Percentiles rank a stretch among this genome's conserved stretches.
phyloP scores from a whole-genome alignment of 2,797 vertebrate species.

The Eleutherodactylus coqui region DNA sequence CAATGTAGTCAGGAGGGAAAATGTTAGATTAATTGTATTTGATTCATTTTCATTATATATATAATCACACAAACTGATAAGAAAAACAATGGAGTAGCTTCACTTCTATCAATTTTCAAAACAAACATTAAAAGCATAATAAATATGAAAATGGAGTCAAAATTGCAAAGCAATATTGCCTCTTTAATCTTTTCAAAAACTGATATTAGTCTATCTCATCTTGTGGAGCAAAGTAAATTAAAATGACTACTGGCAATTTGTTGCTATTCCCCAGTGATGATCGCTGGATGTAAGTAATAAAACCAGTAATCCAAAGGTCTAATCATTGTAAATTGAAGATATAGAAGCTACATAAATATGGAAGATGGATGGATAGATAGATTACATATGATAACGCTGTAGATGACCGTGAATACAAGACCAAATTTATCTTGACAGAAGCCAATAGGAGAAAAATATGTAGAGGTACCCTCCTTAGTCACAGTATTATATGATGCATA shows the following conservation, averaged over 20 bases:
- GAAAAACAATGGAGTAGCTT: not conserved
- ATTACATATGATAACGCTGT: too few species aligned
- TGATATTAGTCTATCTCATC: not conserved
- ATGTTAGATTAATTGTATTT: not conserved
- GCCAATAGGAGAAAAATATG: too few species aligned
- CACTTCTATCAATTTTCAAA: not conserved
- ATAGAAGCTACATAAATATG: not conserved
- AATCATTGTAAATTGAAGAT: not conserved
- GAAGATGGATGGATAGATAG: too few species aligned
- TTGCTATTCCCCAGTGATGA: not conserved
- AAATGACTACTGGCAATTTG: not conserved
- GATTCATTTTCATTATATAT: not conserved
- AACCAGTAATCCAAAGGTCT: not conserved
- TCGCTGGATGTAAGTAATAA: not conserved
- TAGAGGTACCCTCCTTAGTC: too few species aligned
- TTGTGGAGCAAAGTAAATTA: not conserved
- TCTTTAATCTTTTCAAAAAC: conserved; percentile 14
- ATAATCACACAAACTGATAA: not conserved
- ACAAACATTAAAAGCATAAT: not conserved
- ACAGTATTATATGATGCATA: too few species aligned
- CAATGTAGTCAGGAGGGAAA: not conserved
- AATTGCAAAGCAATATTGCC: not conserved
- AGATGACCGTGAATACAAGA: too few species aligned
- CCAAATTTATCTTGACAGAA: too few species aligned
- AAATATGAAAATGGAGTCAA: not conserved